These are phyloP conservation scores for Camarhynchus parvulus DNA, from an alignment of 2,113 vertebrate genomes.

Conservation along the genomic window DNA sequence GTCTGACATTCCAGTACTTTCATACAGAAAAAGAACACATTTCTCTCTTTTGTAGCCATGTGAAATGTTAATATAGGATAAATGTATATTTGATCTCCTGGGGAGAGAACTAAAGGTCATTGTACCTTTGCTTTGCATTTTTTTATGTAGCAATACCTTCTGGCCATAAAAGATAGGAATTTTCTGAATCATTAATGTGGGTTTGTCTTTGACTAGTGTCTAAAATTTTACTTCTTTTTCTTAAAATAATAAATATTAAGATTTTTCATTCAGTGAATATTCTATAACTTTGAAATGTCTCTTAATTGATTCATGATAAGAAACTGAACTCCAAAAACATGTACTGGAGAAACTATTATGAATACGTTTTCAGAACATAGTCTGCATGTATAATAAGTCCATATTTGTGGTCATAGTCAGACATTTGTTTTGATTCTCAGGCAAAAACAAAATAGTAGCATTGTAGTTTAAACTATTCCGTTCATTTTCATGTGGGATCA, in stretches of 20 bases:
- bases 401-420: background rate
- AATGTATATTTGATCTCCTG: background rate
- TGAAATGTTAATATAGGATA: background rate
- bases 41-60: background rate
- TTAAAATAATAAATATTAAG: background rate
- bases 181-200: background rate
- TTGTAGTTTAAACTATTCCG: background rate
- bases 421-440: background rate
- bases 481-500: background rate
- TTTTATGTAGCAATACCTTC: background rate
- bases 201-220: background rate
- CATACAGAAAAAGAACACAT: background rate
- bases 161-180: background rate
- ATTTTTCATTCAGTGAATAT: background rate
- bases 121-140: constrained; percentile 1
- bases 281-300: background rate
- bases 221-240: background rate
- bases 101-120: background rate
- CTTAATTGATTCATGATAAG: background rate
- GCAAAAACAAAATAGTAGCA: background rate
- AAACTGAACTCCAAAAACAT: background rate
- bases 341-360: background rate
- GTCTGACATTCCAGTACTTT: background rate
- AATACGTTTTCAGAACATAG: background rate
- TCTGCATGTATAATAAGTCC: background rate